phyloP scores from a whole-genome alignment of 2,113 vertebrate species.

The Lagopus leucura region DNA sequence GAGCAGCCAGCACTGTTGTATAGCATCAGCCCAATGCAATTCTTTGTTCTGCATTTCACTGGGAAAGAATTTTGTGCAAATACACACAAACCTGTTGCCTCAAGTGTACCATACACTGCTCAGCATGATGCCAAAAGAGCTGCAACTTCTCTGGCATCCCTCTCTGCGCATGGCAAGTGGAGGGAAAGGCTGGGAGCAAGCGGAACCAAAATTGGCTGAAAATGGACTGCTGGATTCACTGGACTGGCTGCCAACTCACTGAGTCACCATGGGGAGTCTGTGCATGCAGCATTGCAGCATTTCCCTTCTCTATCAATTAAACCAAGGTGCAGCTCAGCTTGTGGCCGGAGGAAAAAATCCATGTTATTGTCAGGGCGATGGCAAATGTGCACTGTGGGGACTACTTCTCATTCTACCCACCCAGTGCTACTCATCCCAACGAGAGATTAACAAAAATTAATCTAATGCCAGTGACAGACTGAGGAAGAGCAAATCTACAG shows the following conservation, averaged over 20 bases:
- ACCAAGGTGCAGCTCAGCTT: not conserved
- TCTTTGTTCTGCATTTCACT: not conserved
- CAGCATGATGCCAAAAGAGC: not conserved
- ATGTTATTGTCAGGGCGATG: not conserved
- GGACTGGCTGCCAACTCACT: not conserved
- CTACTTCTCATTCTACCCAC: not conserved
- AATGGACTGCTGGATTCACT: not conserved
- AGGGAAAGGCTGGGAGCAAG: not conserved
- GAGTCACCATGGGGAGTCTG: not conserved
- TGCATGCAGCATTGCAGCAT: accelerated
- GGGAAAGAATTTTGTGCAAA: not conserved
- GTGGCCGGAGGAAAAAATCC: not conserved
- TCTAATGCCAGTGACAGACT: not conserved
- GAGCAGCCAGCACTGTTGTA: not conserved
- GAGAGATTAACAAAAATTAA: not conserved
- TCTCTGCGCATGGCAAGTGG: not conserved
- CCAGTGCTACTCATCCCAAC: not conserved
- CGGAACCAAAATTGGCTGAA: not conserved
- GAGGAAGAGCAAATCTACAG: not conserved
- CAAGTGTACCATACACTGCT: not conserved
- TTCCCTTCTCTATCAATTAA: not conserved
- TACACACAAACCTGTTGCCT: not conserved
- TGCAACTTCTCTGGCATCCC: not conserved
- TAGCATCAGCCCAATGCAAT: not conserved
- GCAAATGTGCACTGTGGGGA: not conserved